These are phyloP conservation scores for Caenorhabditis sp. DNA, from an alignment of 2,888 invertebrate species.

Conservation along the genomic window DNA sequence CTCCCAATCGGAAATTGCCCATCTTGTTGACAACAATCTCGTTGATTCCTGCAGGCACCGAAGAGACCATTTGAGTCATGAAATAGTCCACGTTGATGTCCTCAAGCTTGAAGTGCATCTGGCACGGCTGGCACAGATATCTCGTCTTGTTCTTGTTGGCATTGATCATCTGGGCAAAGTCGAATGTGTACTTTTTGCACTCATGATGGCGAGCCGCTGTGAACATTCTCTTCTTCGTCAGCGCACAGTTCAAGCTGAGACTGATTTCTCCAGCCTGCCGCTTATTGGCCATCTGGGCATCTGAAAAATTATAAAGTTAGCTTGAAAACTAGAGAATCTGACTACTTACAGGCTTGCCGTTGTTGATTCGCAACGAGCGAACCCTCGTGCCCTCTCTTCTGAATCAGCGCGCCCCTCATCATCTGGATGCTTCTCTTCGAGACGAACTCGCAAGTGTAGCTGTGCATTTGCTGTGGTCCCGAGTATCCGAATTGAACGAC, in stretches of 20 bases:
- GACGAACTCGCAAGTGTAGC: constrained; percentile 39
- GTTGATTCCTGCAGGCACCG: neutral
- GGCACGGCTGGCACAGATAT: constrained; percentile 3
- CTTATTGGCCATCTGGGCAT: constrained; percentile 24
- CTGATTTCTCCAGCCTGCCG: neutral
- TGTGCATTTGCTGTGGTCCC: constrained; percentile 20
- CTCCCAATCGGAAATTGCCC: constrained; percentile 11
- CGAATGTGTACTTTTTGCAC: constrained; percentile 42
- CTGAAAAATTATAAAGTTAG: constrained; percentile 10
- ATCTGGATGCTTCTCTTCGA: neutral
- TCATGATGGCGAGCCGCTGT: constrained; percentile 43
- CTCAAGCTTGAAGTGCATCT: constrained; percentile 28
- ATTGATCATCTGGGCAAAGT: constrained; percentile 17
- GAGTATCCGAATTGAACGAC: constrained; percentile 37
- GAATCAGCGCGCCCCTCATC: neutral
- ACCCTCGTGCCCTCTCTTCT: neutral
- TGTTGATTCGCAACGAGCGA: neutral
- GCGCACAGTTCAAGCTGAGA: constrained; percentile 28
- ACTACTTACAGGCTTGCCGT: constrained; percentile 14
- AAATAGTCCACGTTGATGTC: constrained; percentile 44
- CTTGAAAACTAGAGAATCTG: neutral
- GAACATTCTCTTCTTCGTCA: constrained; percentile 45
- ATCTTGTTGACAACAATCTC: constrained; percentile 37
- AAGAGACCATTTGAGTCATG: neutral
- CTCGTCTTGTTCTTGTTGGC: constrained; percentile 18